Evolutionary conservation across 2,113 vertebrate species (phyloP), one percentile per base, ranked within the genome.

Genomic region (Charina bottae): DNA sequence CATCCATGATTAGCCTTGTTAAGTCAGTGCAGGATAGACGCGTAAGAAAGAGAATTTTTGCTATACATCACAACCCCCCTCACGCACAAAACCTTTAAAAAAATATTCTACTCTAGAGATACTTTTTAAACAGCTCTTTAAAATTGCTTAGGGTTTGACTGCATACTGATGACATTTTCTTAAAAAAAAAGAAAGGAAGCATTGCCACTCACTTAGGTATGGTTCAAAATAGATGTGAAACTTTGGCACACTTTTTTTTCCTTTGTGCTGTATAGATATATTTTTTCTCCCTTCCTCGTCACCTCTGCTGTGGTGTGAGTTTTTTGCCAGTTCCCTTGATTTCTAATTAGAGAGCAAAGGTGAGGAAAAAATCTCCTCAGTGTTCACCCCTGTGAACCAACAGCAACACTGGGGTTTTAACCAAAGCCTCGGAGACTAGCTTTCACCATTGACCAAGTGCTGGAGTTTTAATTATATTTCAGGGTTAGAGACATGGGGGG

Each of bases 331-430:
- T 53, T 15, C 91, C 9, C 42, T 26, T 24, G 42, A 53, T 88
- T n/a, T 83, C 87, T 83, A 88, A 46, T 91, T 72, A 46, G 85
- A 24, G 68, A 54, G 9, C 62, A 91, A 64, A 87, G 42, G 53
- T 87, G 85, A 13, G 62, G 13, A 23, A 58, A 83, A 92, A 62
- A 11, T 7, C 28, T 60, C 54, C 59, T 89, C 11, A 24, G 53
- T 9, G 23, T 33, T n/a, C 42, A 62, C 21, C 46, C 6, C 17
- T 78, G 15, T 28, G 89, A 85, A 84, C 78, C 60, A 42, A 62
- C 24, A 58, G 19, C 2, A 53, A 33, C 19, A 55, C 49, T 62
- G 64, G 49, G 62, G 59, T 55, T 91, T 91, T 91, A 55, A 54
- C 26, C 12, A 19, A 91, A n/a, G 54, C 60, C 15, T 91, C 19